These are phyloP conservation scores for Rhinoderma darwinii DNA, from an alignment of 2,113 vertebrate species.

Conservation along the genomic window DNA sequence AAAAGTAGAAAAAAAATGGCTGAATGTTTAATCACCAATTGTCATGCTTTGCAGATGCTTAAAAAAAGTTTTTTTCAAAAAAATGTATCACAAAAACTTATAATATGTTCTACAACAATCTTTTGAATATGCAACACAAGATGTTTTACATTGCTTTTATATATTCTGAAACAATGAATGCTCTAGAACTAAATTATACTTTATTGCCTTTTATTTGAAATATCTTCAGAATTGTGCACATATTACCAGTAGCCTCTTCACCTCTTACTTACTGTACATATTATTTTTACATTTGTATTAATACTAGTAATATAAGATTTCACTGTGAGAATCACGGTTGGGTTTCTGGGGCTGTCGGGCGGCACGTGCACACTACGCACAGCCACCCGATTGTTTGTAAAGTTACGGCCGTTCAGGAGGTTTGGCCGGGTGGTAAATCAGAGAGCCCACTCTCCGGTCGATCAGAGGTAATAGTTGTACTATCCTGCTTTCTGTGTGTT, in stretches of 20 bases:
- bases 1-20: constrained; percentile 40
- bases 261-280: too few relatives aligned
- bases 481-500: too few relatives aligned
- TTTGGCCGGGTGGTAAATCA: too few relatives aligned
- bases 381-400: too few relatives aligned
- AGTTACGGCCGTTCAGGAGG: too few relatives aligned
- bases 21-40: constrained; percentile 40
- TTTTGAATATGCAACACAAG: constrained; percentile 33
- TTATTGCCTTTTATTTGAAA: not conserved
- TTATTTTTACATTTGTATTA: too few relatives aligned
- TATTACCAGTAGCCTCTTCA: not conserved
- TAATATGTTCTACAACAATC: not conserved
- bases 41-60: constrained; percentile 28
- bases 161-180: not conserved
- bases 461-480: too few relatives aligned
- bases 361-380: too few relatives aligned
- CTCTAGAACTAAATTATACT: not conserved
- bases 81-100: constrained; percentile 7
- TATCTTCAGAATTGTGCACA: not conserved
- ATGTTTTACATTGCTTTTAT: not conserved
- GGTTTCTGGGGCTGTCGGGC: too few relatives aligned
- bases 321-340: too few relatives aligned
- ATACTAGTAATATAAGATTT: too few relatives aligned
- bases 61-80: not conserved
- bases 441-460: too few relatives aligned